A percentile compares a stretch with the other conserved stretches of the same genome.
phyloP scores from a whole-genome alignment of 2,797 vertebrate genomes.

The Gymnodraco acuticeps region DNA sequence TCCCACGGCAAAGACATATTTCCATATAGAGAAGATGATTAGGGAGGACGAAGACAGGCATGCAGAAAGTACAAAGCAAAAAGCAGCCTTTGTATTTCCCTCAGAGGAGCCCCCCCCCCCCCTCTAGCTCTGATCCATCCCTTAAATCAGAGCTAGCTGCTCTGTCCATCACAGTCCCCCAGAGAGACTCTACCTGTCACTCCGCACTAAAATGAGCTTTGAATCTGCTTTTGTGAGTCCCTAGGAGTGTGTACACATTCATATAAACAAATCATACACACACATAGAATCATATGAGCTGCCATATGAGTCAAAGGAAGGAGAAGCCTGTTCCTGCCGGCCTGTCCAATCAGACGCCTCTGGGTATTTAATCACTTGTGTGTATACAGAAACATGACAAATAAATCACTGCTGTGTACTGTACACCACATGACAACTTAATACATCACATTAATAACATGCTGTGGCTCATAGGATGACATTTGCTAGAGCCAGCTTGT shows the following conservation, averaged over 20 bases:
- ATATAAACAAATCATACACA: conserved; percentile 64
- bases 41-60: conserved; percentile 70
- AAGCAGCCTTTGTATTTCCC: conserved; percentile 77
- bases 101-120: conserved; percentile 61
- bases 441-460: conserved; percentile 27
- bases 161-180: conserved; percentile 77
- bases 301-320: conserved; percentile 33
- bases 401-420: conserved; percentile 23
- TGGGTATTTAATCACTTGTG: conserved; percentile 30
- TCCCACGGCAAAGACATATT: conserved; percentile 69
- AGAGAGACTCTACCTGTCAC: conserved; percentile 79
- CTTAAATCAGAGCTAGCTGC: conserved; percentile 72
- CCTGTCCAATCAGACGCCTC: conserved; percentile 16
- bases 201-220: conserved; percentile 65
- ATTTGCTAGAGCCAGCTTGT: neutral
- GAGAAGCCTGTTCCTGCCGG: conserved; percentile 9
- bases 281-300: conserved; percentile 12
- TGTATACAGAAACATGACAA: conserved; percentile 46
- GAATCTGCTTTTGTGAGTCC: conserved; percentile 52
- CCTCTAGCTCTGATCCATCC: conserved; percentile 67
- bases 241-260: conserved; percentile 51
- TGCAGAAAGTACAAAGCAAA: conserved; percentile 74
- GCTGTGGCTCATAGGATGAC: conserved; percentile 8
- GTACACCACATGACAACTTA: conserved; percentile 14
- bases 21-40: conserved; percentile 76